Percentiles rank a stretch among this genome's conserved stretches.
These are phyloP conservation scores for Endotricha flammealis DNA, from an alignment of 2,888 invertebrate genomes.

Conservation along the genomic window DNA sequence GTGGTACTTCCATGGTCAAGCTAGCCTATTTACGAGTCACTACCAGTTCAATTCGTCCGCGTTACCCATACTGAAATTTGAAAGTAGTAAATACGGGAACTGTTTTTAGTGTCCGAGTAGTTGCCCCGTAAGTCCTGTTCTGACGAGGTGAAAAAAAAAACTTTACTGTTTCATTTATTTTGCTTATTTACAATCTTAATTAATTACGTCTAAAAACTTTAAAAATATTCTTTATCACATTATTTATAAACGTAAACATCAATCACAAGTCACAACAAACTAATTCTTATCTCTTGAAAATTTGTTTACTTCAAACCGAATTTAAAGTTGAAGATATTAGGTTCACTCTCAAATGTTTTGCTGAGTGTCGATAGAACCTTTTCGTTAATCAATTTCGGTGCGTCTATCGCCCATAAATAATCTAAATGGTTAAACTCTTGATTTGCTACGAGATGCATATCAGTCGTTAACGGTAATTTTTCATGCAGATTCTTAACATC, in stretches of 20 bases:
- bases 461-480: conserved; percentile 64
- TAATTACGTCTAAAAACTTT: too few relatives aligned
- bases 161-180: too few relatives aligned
- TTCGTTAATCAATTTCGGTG: conserved; percentile 76
- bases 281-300: not conserved
- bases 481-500: conserved; percentile 67
- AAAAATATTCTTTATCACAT: too few relatives aligned
- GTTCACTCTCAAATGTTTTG: conserved; percentile 14
- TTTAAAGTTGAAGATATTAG: conserved; percentile 1
- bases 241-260: not conserved
- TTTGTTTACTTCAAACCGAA: conserved; percentile 4
- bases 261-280: not conserved
- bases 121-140: too few relatives aligned
- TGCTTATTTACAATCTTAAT: too few relatives aligned
- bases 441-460: conserved; percentile 75
- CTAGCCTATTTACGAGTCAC: too few relatives aligned
- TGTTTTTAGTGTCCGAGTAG: too few relatives aligned
- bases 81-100: too few relatives aligned
- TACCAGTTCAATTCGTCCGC: too few relatives aligned
- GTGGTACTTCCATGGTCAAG: too few relatives aligned
- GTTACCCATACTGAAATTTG: too few relatives aligned
- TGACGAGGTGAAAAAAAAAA: too few relatives aligned
- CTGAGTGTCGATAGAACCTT: conserved; percentile 55
- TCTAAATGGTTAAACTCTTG: conserved; percentile 85
- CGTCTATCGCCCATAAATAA: conserved; percentile 82